Percentiles rank a stretch among this genome's conserved stretches.
Evolutionary conservation across 2,888 invertebrate genomes (phyloP).

Genomic region (Cryptocephalus moraei): DNA sequence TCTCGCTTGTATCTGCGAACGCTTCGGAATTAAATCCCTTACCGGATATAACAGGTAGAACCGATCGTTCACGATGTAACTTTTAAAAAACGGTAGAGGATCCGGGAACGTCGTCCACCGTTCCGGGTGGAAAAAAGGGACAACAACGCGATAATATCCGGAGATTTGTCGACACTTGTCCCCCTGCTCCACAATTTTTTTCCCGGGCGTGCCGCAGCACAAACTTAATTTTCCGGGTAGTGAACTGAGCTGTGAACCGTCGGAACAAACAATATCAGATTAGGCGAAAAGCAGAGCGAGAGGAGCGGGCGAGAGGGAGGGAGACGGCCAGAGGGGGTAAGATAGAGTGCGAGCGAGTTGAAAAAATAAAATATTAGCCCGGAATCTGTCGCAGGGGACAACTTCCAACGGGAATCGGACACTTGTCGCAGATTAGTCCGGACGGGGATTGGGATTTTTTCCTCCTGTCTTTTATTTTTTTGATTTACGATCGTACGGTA

Average conservation of each 20-base stretch:
- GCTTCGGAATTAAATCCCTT: no score
- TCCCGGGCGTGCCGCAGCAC: conserved; percentile 17
- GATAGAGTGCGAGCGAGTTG: background rate
- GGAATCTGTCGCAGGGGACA: conserved; percentile 20
- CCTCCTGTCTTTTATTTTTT: no score
- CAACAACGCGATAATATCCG: background rate
- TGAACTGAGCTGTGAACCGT: conserved; percentile 34
- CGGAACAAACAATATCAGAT: conserved; percentile 39
- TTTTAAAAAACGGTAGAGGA: no score
- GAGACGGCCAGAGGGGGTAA: no score
- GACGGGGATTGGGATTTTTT: no score
- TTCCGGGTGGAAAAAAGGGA: background rate
- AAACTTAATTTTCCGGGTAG: conserved; percentile 42
- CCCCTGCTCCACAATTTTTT: background rate
- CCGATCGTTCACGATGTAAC: no score
- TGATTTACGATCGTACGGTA: no score
- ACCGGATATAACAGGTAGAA: no score
- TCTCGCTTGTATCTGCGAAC: no score
- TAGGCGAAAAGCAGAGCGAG: conserved; percentile 18
- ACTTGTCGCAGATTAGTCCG: conserved; percentile 17
- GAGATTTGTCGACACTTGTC: background rate
- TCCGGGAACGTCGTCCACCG: no score
- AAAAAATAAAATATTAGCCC: conserved; percentile 9
- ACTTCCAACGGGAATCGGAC: conserved; percentile 20
- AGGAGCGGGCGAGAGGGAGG: no score